Evolutionary conservation across 2,113 vertebrate species (phyloP).

Genomic region (Brachyhypopomus gauderio): DNA sequence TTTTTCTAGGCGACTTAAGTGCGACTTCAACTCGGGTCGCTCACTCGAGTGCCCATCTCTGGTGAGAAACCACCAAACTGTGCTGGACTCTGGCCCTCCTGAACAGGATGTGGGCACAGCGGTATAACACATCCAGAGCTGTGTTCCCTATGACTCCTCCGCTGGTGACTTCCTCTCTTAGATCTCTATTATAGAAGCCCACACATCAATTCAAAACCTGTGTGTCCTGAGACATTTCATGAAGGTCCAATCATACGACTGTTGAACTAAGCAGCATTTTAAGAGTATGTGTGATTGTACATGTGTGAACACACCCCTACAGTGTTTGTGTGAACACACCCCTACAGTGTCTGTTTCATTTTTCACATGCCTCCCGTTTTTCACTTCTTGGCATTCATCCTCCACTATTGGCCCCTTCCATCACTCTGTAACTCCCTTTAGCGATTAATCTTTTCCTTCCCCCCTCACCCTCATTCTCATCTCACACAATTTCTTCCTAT

Average conservation of each 20-base stretch:
- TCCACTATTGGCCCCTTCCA: slow-evolving; percentile 2
- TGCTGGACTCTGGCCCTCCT: no score
- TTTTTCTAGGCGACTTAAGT: no score
- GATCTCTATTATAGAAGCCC: no score
- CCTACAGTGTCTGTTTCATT: slow-evolving; percentile 15
- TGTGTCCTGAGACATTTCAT: not conserved
- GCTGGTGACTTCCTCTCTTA: no score
- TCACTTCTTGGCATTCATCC: not conserved
- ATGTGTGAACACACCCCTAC: slow-evolving; percentile 9
- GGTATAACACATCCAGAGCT: no score
- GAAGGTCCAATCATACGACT: no score
- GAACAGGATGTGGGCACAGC: no score
- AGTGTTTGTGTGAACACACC: slow-evolving; percentile 14
- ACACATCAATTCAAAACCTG: not conserved
- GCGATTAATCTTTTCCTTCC: slow-evolving; percentile 11
- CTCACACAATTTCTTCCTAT: slow-evolving; percentile 6
- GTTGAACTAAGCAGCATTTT: not conserved
- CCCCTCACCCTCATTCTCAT: not conserved
- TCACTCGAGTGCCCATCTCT: no score
- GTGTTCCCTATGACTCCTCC: no score
- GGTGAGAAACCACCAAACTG: no score
- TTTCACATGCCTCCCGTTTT: slow-evolving; percentile 8
- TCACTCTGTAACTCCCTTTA: not conserved
- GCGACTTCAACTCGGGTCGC: no score
- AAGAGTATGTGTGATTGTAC: not conserved